phyloP scores from a whole-genome alignment of 2,888 invertebrate species.

The Lasius fuliginosus region DNA sequence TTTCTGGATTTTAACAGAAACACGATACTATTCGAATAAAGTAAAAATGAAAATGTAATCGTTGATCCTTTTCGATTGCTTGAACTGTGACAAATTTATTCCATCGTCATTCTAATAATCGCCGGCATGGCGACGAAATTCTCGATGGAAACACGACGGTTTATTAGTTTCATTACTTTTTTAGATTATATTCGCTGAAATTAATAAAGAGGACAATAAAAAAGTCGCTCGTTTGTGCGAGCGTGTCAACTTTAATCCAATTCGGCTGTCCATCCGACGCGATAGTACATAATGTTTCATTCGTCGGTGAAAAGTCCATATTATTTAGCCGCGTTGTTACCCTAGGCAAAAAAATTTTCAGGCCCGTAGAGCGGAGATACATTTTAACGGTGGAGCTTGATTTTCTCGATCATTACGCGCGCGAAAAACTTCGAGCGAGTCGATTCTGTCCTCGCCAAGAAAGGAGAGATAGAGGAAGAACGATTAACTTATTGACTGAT shows the following conservation, averaged over 20 bases:
- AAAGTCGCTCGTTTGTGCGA: not conserved
- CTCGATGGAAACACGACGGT: not conserved
- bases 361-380: not conserved
- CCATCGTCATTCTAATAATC: not conserved
- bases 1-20: not conserved
- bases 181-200: not conserved
- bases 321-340: not conserved
- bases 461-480: not conserved
- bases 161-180: not conserved
- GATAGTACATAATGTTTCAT: slow-evolving; percentile 39
- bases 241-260: slow-evolving; percentile 22
- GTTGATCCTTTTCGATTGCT: not conserved
- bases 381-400: not conserved
- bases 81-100: not conserved
- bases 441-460: not conserved
- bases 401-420: slow-evolving; percentile 24
- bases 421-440: slow-evolving; percentile 25
- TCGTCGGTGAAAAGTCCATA: slow-evolving; percentile 14
- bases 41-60: not conserved
- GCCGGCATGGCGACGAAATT: not conserved
- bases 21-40: not conserved
- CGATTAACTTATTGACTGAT: not conserved
- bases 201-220: not conserved
- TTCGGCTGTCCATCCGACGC: not conserved
- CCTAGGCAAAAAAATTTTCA: slow-evolving; percentile 32